These are phyloP conservation scores for Dolichopus griseipennis DNA, from an alignment of 2,888 invertebrate genomes.

Conservation along the genomic window DNA sequence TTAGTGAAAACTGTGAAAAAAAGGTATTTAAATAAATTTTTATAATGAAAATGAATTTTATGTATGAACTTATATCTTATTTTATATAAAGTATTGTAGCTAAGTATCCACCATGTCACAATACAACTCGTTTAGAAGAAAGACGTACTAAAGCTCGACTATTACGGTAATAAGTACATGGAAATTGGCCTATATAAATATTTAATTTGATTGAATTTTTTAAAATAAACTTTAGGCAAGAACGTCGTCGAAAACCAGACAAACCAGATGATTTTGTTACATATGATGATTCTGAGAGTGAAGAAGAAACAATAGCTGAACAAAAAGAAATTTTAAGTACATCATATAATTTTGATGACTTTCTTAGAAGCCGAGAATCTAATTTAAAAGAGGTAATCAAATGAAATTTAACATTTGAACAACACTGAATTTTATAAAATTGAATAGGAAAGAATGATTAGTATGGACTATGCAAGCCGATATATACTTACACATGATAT, in stretches of 20 bases:
- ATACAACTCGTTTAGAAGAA: slow-evolving; percentile 62
- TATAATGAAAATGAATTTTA: not conserved
- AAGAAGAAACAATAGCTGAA: slow-evolving; percentile 66
- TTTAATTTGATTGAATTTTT: not conserved
- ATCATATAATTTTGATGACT: slow-evolving; percentile 80
- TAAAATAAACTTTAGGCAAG: slow-evolving; percentile 44
- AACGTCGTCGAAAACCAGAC: slow-evolving; percentile 70
- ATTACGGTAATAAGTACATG: slow-evolving; percentile 26
- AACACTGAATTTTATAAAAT: slow-evolving; percentile 20
- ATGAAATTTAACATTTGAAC: not conserved
- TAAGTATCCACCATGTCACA: slow-evolving; percentile 67
- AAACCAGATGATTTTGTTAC: slow-evolving; percentile 86
- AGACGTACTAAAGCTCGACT: slow-evolving; percentile 53
- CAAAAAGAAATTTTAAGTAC: slow-evolving; percentile 65
- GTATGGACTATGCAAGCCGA: slow-evolving; percentile 71
- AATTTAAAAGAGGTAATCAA: slow-evolving; percentile 54
- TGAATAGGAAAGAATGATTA: slow-evolving; percentile 54
- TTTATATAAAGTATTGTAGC: slow-evolving; percentile 52
- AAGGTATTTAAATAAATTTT: slow-evolving; percentile 24
- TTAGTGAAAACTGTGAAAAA: slow-evolving; percentile 54
- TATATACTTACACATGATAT: slow-evolving; percentile 85
- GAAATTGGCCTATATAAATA: not conserved
- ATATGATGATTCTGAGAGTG: slow-evolving; percentile 81
- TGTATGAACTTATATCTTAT: not conserved
- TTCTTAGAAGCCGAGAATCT: slow-evolving; percentile 68